Conservation (phyloP, 2,888 invertebrate species). For the Ethmia dodecea region DNA sequence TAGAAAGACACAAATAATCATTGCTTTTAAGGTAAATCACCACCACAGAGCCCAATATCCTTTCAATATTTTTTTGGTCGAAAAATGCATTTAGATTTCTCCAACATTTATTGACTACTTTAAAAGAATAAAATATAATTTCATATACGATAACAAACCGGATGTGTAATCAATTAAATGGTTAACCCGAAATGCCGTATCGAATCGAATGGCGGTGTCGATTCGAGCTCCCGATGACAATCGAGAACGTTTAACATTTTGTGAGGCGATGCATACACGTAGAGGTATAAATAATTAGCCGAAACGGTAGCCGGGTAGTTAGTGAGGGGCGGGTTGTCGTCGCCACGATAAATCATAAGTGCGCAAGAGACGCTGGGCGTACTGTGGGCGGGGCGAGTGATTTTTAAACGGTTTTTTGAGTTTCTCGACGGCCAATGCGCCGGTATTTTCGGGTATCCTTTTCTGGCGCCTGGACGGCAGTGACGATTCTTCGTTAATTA, state of each 20-base stretch:
- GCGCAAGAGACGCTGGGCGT: conserved; percentile 67
- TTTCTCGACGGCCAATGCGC: conserved; percentile 64
- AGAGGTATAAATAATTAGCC: conserved; percentile 60
- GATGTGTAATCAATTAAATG: conserved; percentile 39
- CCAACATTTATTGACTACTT: too few species aligned
- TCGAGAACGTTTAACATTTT: conserved; percentile 58
- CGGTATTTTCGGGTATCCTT: conserved; percentile 63
- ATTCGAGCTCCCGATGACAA: conserved; percentile 45
- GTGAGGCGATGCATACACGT: conserved; percentile 34
- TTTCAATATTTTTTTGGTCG: too few species aligned
- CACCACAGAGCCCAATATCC: too few species aligned
- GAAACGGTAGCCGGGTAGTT: conserved; percentile 66
- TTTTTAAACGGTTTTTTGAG: conserved; percentile 77
- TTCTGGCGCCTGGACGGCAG: conserved; percentile 61
- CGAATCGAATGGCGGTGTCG: conserved; percentile 45
- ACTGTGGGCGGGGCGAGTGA: conserved; percentile 70
- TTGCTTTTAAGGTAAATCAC: too few species aligned
- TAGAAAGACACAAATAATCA: too few species aligned
- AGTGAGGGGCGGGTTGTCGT: conserved; percentile 71
- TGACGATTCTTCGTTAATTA: conserved; percentile 74
- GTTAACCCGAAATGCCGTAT: conserved; percentile 47
- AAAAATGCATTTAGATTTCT: too few species aligned
- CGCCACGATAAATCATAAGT: conserved; percentile 74
- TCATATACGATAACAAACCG: conserved; percentile 18
- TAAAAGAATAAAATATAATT: conserved; percentile 12